Evolutionary conservation across 2,797 vertebrate genomes (phyloP), one percentile per base, ranked within the genome.

Genomic region (Antennarius maculatus): DNA sequence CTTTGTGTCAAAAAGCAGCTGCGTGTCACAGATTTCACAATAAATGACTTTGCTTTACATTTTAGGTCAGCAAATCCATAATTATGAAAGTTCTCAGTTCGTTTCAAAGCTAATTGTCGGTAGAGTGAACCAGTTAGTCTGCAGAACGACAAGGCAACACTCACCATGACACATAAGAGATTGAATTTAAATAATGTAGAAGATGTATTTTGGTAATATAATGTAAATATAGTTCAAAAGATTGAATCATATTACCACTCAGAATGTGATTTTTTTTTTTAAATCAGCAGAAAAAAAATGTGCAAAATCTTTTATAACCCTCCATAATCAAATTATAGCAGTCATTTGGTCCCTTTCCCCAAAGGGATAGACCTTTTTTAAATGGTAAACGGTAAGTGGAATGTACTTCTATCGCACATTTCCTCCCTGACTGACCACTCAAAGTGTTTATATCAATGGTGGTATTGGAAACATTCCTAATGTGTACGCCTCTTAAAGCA

Each of bases 51-150:
- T 9, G 16, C 28, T 74, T 76, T 55, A 68, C 47, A 66, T 75
- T 74, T 70, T 46, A 68, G 54, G 66, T 76, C 54, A 74, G 59
- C 18, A 66, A 55, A 71, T 78, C 18, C 10, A 52, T 63, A 53
- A 56, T 48, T 55, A 61, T 54, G 17, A 7, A 54, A 61, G 56
- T 41, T 53, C 45, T 52, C 16, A 54, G 49, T 6, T n/a, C 7
- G 1, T 49, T 39, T 12, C 48, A 48, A 55, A 75, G 52, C 51
- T 61, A 37, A 63, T 65, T 53, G 18, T 51, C 46, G 50, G 47
- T 10, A 27, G 55, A 34, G 34, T 54, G 60, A 28, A 58, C 15
- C 52, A 16, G 18, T 56, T 46, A 42, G 18, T 54, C 58, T 67
- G 58, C 54, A 59, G 58, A 56, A 60, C 18, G 17, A 28, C 13